Base-by-base conservation (phyloP, 2,888 invertebrate genomes). In the Biston betularia region DNA sequence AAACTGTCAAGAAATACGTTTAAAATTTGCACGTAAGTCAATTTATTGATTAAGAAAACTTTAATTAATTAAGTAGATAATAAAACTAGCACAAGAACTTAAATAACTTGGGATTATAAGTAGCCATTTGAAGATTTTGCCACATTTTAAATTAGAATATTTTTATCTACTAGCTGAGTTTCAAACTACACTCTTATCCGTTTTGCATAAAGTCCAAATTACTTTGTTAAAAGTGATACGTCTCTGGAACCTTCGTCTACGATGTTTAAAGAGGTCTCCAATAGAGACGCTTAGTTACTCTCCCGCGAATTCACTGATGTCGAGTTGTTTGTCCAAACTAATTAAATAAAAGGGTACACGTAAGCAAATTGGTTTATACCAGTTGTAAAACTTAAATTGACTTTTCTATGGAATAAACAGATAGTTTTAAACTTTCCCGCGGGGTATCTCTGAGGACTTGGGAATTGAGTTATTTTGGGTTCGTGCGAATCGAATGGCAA, bases 281-380 rank as follows among this genome's bases (percentile, higher is more conserved):
- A 65, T 56, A 61, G 61, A 63, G 53, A 8, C 45, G 24, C 60
- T 71, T 65, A 72, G 57, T 65, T 72, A 74, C 63, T 70, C 69
- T 67, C 69, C 75, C 69, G 46, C 56, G 61, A 77, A 78, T 80
- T 76, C 70, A 65, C 71, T 73, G 73, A 76, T 75, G 76, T 77
- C 74, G 73, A 69, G 60, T 75, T 80, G 75, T 79, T 79, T 77
- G 75, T 75, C 69, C 68, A 76, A 79, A 80, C 75, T 80, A 81
- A 83, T 83, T 81, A 79, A 80, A 79, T 80, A 77, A 79, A 80
- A 77, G 77, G 77, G 69, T 76, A 76, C 60, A 79, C 79, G 78
- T 74, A 78, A 81, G 79, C 78, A 79, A 76, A 79, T 79, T 72
- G 78, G 78, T 78, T 78, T 74, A 78, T 71, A 68, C 75, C 72